phyloP scores from a whole-genome alignment of 2,113 vertebrate species.

The Nymphicus hollandicus region DNA sequence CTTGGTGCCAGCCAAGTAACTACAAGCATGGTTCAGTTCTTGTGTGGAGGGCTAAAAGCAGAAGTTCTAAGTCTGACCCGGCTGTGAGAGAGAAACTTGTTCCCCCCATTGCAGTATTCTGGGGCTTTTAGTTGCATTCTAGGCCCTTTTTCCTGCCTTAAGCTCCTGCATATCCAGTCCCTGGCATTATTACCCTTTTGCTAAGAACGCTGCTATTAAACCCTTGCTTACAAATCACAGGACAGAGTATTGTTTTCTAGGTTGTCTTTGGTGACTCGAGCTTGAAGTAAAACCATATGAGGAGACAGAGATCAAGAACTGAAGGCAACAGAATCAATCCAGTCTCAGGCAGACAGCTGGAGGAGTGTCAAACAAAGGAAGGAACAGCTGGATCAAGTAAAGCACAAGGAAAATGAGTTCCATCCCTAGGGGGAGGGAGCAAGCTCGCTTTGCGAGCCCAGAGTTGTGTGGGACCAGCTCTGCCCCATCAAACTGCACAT shows the following conservation, averaged over 20 bases:
- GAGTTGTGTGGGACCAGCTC: background rate
- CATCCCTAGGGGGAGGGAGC: constrained; percentile 49
- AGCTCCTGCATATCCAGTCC: background rate
- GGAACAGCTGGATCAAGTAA: constrained; percentile 64
- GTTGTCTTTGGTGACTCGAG: background rate
- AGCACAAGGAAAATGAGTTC: constrained; percentile 55
- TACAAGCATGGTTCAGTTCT: background rate
- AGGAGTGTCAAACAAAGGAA: constrained; percentile 51
- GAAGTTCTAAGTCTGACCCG: background rate
- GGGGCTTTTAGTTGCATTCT: background rate
- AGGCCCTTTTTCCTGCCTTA: background rate
- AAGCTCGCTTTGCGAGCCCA: background rate
- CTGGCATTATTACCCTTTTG: background rate
- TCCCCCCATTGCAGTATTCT: background rate
- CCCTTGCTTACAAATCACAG: constrained; percentile 1
- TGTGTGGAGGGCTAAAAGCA: background rate
- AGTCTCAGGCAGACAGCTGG: constrained; percentile 45
- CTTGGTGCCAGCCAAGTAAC: background rate
- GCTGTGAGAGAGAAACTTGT: background rate
- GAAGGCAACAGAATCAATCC: constrained; percentile 11
- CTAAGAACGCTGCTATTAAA: background rate
- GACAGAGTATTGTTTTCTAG: constrained; percentile 7
- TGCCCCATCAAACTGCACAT: background rate
- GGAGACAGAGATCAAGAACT: constrained; percentile 26
- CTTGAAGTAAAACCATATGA: constrained; percentile 31